Evolutionary conservation across 1,140 invertebrate genomes (phyloP).

Genomic region (Hylaeus volcanicus): DNA sequence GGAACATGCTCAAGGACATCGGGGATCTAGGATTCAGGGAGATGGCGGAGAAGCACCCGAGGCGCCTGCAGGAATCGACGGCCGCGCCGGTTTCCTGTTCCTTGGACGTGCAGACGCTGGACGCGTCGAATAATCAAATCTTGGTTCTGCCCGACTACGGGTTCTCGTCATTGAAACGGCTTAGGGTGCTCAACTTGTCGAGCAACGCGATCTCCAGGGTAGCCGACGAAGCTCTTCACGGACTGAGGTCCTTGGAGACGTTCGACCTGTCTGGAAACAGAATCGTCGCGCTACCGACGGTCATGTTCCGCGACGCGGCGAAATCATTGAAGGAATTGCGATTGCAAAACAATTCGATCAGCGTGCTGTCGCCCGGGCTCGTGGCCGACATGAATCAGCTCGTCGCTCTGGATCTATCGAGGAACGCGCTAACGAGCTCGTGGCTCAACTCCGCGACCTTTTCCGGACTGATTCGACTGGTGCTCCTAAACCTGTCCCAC

Average conservation of each 20-base stretch:
- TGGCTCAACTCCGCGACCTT: constrained; percentile 93
- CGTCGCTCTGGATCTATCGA: constrained; percentile 91
- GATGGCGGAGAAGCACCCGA: constrained; percentile 74
- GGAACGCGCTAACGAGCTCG: constrained; percentile 91
- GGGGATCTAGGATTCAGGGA: constrained; percentile 89
- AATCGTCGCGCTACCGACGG: constrained; percentile 92
- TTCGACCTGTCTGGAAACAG: constrained; percentile 93
- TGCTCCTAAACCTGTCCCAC: constrained; percentile 91
- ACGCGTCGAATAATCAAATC: constrained; percentile 92
- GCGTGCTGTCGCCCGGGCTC: constrained; percentile 88
- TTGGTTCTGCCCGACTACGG: constrained; percentile 89
- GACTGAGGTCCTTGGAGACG: constrained; percentile 88
- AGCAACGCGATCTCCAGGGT: constrained; percentile 93
- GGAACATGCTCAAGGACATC: constrained; percentile 92
- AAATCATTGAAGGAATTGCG: constrained; percentile 92
- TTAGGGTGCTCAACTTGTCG: constrained; percentile 89
- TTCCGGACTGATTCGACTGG: constrained; percentile 91
- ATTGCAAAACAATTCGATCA: constrained; percentile 93
- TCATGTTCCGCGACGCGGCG: constrained; percentile 89
- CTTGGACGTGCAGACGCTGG: constrained; percentile 89
- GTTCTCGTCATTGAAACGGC: constrained; percentile 87
- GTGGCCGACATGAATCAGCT: constrained; percentile 92
- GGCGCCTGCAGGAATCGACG: constrained; percentile 57
- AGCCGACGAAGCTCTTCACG: constrained; percentile 89
- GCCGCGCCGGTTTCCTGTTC: constrained; percentile 83